Evolutionary conservation across 2,888 invertebrate genomes (phyloP), one percentile per base, ranked within the genome.

Genomic region (Caenorhabditis drosophilae): DNA sequence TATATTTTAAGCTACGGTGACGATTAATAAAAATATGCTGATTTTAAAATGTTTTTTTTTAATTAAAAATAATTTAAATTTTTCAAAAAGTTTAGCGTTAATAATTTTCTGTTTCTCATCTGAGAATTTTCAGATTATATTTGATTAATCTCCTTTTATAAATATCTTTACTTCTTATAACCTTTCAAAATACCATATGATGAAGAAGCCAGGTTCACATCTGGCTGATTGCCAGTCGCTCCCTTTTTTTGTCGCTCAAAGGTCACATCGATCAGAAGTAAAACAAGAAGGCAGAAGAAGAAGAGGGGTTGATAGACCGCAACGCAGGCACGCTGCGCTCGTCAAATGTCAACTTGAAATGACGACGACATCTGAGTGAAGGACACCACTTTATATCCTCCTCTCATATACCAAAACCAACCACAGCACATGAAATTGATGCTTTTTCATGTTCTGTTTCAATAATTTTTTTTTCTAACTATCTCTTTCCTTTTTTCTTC

Each of bases 281-380:
- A 12, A 12, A 31, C 12, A 12, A 31, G 31, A 31, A 31, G 31
- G 31, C 31, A 6, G 6, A 31, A 9, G 31, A 31, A 12, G 6
- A 12, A 31, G 31, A 31, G 31, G 6, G 7, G 31, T 31, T 12
- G 31, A 31, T 9, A 31, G 34, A 57, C 57, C 63, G 63, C 63
- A n/a, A 25, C 63, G 63, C 63, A 11, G 45, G 45, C 35, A 57
- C 63, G 63, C 63, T 18, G 15, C 57, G 63, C 63, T 46, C 63
- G 63, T 63, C 63, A 63, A 63, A 57, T 36, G 57, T 63, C 63
- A 63, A 63, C 63, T 57, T 55, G 60, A 36, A 36, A 31, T n/a
- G 36, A 36, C 36, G 6, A 31, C 31, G 31, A 31, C 31, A 36
- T 31, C 31, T 31, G 6, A 9, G 31, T 36, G 36, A 36, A 4